Percentiles rank a stretch among this genome's conserved stretches.
phyloP scores from a whole-genome alignment of 2,888 invertebrate species.

The Andrena minutula region DNA sequence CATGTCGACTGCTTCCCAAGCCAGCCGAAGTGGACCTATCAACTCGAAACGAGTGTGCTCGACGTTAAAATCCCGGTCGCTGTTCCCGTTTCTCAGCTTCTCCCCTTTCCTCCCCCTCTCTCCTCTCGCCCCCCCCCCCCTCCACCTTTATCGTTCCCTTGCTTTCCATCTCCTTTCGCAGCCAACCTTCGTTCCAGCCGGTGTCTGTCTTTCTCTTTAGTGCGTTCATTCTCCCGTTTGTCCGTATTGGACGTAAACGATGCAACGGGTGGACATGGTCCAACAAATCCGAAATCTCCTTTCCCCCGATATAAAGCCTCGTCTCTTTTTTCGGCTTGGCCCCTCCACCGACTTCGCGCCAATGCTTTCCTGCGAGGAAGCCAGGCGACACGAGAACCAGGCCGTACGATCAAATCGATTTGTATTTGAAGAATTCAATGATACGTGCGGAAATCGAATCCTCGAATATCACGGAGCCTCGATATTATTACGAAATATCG shows the following conservation, averaged over 20 bases:
- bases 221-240: conserved; percentile 66
- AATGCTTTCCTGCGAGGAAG: conserved; percentile 61
- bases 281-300: conserved; percentile 77
- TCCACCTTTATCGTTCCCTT: conserved; percentile 63
- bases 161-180: conserved; percentile 43
- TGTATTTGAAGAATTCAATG: conserved; percentile 55
- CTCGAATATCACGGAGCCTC: conserved; percentile 26
- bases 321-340: conserved; percentile 65
- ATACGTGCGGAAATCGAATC: conserved; percentile 44
- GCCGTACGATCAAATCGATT: conserved; percentile 53
- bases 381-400: conserved; percentile 53
- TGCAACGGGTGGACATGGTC: conserved; percentile 76
- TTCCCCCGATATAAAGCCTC: conserved; percentile 72
- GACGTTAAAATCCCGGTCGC: conserved; percentile 80
- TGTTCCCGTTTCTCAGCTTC: conserved; percentile 77
- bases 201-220: conserved; percentile 56
- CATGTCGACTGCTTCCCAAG: conserved; percentile 75
- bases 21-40: conserved; percentile 79
- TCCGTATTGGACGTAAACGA: conserved; percentile 79
- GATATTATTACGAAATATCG: conserved; percentile 6
- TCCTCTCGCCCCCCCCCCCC: conserved; percentile 39
- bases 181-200: conserved; percentile 52
- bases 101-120: conserved; percentile 46
- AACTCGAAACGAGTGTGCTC: conserved; percentile 81
- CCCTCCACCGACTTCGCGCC: conserved; percentile 69